Conservation (phyloP, 2,113 vertebrate species). For the Hymenochirus boettgeri region DNA sequence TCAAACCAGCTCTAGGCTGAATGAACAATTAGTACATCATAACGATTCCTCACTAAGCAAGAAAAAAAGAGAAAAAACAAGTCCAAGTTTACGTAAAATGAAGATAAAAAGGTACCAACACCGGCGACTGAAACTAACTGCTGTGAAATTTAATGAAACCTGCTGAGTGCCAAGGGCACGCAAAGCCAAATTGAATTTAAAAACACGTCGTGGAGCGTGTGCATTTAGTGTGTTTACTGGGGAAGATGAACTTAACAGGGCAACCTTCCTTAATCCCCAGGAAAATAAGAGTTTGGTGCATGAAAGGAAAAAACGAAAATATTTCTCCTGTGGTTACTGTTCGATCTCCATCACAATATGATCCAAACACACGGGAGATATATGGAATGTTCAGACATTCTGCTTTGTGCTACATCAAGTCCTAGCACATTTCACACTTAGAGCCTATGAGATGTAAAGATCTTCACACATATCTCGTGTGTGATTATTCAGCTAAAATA, state of each 20-base stretch:
- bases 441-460: too few relatives aligned
- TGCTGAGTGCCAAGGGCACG: conserved; percentile 58
- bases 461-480: too few relatives aligned
- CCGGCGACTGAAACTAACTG: conserved; percentile 56
- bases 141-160: conserved; percentile 65
- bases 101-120: conserved; percentile 54
- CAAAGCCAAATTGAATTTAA: conserved; percentile 60
- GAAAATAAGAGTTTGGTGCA: conserved; percentile 54
- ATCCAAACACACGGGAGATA: conserved; percentile 12
- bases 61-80: too few relatives aligned
- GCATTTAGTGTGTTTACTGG: conserved; percentile 56
- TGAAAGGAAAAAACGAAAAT: conserved; percentile 53
- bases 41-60: conserved; percentile 31
- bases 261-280: conserved; percentile 49
- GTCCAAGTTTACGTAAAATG: too few relatives aligned
- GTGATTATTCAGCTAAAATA: too few relatives aligned
- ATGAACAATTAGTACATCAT: conserved; percentile 44
- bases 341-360: conserved; percentile 24
- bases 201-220: conserved; percentile 56
- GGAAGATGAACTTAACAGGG: conserved; percentile 56
- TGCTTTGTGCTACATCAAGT: too few relatives aligned
- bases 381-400: neutral
- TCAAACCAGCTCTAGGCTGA: conserved; percentile 33
- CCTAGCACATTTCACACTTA: too few relatives aligned
- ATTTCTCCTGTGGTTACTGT: conserved; percentile 40